Evolutionary conservation across 35 echinoderm and acorn worm genomes (phyloP), one percentile per base, ranked within the genome.

Genomic region (Ophiothrix spiculata): DNA sequence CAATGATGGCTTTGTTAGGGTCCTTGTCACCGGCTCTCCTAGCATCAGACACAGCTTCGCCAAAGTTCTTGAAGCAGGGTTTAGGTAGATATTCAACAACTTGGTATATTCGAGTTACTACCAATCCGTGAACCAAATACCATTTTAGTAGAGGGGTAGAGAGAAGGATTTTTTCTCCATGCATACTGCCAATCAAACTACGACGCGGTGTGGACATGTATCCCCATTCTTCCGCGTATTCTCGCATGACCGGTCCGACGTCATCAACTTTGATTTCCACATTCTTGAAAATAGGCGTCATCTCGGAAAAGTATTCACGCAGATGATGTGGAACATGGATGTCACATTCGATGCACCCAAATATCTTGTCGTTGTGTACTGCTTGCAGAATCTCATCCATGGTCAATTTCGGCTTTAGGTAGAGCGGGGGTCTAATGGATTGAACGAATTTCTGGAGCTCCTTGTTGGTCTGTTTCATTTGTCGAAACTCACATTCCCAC

Each of bases 171-270:
- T 88, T 38, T 35, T 88, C 60, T 14, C 87, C 87, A 88, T 83
- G 75, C 87, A 88, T 88, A 75, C 87, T 88, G 0, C 56, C 87
- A 16, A 83, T 74, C 21, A 88, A 41, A 74, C 87, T 83, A 33
- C 54, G 36, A 17, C 79, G 31, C 15, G 87, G 78, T 31, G 38
- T 82, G 17, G 78, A 38, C 87, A 88, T 40, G 49, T 83, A 56
- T 13, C 75, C 75, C 31, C 23, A 14, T 35, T 78, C 34, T 40
- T 49, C 38, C 2, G 80, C 80, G 40, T 49, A 82, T 25, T 40
- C 40, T 82, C 17, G 38, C 80, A 82, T 82, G 25, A 28, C 21
- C 23, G 54, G 36, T 21, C 80, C 45, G 80, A 82, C 49, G 40
- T 74, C 0, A 29, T 82, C n/a, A n/a, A n/a, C n/a, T 64, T 6